These are phyloP conservation scores for Himantopus leucocephalus DNA, from an alignment of 2,113 vertebrate species.

Conservation along the genomic window DNA sequence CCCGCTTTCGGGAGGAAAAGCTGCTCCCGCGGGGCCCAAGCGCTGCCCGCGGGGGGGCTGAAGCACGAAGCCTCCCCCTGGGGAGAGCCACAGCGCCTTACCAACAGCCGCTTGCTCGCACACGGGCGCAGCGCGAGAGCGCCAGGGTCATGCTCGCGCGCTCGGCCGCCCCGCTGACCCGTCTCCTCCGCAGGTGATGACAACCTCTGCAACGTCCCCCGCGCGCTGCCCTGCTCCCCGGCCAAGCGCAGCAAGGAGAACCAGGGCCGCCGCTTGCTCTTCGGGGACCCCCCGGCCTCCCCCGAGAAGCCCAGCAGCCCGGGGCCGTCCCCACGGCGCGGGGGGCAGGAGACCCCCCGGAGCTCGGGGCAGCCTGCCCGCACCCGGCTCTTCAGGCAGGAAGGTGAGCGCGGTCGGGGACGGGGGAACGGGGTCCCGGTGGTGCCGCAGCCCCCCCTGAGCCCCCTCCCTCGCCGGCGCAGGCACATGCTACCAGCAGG, in stretches of 20 bases:
- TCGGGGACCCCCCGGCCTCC: constrained; percentile 46
- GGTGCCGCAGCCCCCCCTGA: fast-evolving
- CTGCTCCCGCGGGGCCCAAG: not conserved
- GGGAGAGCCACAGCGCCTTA: fast-evolving
- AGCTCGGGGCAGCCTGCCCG: constrained; percentile 29
- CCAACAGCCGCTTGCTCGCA: fast-evolving
- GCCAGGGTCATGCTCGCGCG: too few relatives aligned
- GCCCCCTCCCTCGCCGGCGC: not conserved
- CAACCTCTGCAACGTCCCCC: constrained; percentile 84
- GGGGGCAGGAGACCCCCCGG: constrained; percentile 60
- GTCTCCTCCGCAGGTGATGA: constrained; percentile 80
- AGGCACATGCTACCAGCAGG: constrained; percentile 84
- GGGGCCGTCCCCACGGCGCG: fast-evolving
- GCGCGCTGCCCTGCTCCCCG: constrained; percentile 77
- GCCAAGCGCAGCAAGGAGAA: constrained; percentile 83
- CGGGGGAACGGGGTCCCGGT: fast-evolving
- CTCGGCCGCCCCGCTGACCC: not conserved
- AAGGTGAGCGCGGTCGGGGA: constrained; percentile 70
- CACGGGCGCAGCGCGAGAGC: too few relatives aligned
- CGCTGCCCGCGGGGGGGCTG: not conserved
- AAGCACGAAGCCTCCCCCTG: fast-evolving
- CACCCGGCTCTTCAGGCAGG: constrained; percentile 74
- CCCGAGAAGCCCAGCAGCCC: constrained; percentile 25
- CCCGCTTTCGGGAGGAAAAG: not conserved
- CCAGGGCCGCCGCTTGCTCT: constrained; percentile 64